Evolutionary conservation across 2,113 vertebrate genomes (phyloP).

Genomic region (Sarotherodon lohbergeri): DNA sequence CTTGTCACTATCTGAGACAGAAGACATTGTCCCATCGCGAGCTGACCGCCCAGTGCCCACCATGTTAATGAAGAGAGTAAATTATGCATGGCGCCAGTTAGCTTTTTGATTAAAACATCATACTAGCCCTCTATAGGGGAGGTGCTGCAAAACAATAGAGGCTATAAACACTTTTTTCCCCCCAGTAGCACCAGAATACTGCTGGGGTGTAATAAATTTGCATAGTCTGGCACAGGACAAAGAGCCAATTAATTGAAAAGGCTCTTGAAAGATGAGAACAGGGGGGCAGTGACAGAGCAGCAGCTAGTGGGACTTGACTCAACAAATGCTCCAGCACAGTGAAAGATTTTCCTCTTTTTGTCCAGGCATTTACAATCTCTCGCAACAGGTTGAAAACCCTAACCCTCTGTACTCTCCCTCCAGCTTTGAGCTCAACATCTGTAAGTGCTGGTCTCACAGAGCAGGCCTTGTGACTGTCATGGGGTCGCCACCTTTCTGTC

Average conservation of each 20-base stretch:
- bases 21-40: conserved; percentile 61
- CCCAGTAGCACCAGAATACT: conserved; percentile 86
- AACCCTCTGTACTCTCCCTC: neutral
- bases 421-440: neutral
- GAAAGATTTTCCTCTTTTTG: conserved; percentile 1
- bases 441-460: neutral
- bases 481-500: conserved; percentile 86
- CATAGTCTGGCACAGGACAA: conserved; percentile 96
- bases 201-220: conserved; percentile 95
- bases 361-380: neutral
- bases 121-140: conserved; percentile 81
- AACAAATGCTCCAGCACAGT: conserved; percentile 72
- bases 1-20: conserved; percentile 47
- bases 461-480: neutral
- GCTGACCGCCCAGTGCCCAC: conserved; percentile 64
- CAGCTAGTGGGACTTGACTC: conserved; percentile 86
- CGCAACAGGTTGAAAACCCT: neutral
- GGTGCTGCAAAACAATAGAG: conserved; percentile 88
- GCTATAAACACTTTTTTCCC: conserved; percentile 88
- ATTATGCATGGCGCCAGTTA: conserved; percentile 83
- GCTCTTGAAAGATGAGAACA: conserved; percentile 77
- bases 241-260: conserved; percentile 98
- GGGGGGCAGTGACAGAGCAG: conserved; percentile 85
- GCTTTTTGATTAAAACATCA: conserved; percentile 98
- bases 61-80: conserved; percentile 70